Evolutionary conservation across 2,113 vertebrate species (phyloP).

Genomic region (Phrynosoma blainvillii): DNA sequence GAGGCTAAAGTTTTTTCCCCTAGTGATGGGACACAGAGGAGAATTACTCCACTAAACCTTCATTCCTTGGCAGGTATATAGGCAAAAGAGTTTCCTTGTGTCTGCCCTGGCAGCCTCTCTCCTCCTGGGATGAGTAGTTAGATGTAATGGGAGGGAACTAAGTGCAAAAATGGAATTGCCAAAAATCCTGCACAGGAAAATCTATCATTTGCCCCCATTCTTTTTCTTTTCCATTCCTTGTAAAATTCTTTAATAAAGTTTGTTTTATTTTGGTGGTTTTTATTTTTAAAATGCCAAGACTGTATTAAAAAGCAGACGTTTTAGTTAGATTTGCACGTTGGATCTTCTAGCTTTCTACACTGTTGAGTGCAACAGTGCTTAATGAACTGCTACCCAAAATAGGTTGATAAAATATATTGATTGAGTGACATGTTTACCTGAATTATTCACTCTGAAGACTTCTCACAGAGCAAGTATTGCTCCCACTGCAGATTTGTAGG

Average conservation of each 20-base stretch:
- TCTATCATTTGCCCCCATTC: background rate
- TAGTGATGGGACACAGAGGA: too few relatives aligned
- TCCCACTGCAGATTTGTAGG: background rate
- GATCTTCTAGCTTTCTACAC: conserved; percentile 20
- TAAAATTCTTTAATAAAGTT: background rate
- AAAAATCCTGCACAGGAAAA: rapidly evolving
- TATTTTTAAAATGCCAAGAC: background rate
- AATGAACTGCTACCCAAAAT: conserved; percentile 19
- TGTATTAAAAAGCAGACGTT: conserved; percentile 11
- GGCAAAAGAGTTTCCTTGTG: too few relatives aligned
- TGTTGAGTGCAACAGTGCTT: conserved; percentile 35
- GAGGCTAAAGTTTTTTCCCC: too few relatives aligned
- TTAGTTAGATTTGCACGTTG: background rate
- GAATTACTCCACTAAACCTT: too few relatives aligned
- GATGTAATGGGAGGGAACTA: background rate
- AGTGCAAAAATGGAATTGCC: background rate
- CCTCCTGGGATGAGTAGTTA: background rate
- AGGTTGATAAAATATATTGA: background rate
- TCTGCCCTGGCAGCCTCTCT: background rate
- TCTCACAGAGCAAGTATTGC: background rate
- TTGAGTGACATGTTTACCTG: background rate
- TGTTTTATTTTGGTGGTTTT: background rate
- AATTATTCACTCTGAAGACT: background rate
- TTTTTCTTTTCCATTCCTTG: background rate
- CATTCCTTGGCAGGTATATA: too few relatives aligned